phyloP scores from a whole-genome alignment of 2,888 invertebrate genomes.

The Heteromyza rotundicornis region DNA sequence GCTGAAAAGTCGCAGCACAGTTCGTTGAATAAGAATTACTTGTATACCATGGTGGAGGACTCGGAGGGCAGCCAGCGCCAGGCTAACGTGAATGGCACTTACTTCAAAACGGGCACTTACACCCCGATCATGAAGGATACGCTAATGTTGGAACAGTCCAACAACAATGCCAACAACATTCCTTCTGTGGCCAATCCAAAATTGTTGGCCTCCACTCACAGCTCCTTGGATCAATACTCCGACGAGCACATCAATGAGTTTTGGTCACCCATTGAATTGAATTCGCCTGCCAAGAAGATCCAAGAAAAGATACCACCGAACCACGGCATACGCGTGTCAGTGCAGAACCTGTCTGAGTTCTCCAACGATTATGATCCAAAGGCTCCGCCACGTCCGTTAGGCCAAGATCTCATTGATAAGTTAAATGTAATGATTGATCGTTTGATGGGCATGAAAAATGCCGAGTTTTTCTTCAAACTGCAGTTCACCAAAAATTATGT shows the following conservation, averaged over 20 bases:
- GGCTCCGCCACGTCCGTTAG: slow-evolving; percentile 36
- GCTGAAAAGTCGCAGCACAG: slow-evolving; percentile 33
- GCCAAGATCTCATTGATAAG: slow-evolving; percentile 45
- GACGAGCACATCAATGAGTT: slow-evolving; percentile 33
- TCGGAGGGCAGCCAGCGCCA: slow-evolving; percentile 58
- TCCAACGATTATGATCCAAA: slow-evolving; percentile 41
- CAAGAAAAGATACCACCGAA: slow-evolving; percentile 33
- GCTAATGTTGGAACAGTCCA: slow-evolving; percentile 13
- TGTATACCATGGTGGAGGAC: slow-evolving; percentile 58
- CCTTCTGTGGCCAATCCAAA: slow-evolving; percentile 9
- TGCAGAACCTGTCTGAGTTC: slow-evolving; percentile 41
- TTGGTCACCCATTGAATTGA: slow-evolving; percentile 24
- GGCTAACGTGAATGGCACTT: slow-evolving; percentile 55
- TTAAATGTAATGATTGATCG: slow-evolving; percentile 49
- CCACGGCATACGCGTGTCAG: slow-evolving; percentile 44
- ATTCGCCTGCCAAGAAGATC: slow-evolving; percentile 27
- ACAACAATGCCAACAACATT: background rate
- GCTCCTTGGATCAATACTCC: slow-evolving; percentile 30
- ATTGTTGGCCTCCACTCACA: slow-evolving; percentile 12
- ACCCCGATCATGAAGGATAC: slow-evolving; percentile 54
- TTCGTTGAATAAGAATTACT: slow-evolving; percentile 47
- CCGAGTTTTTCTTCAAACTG: slow-evolving; percentile 55
- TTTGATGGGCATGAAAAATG: slow-evolving; percentile 49
- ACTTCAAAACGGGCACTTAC: slow-evolving; percentile 60
- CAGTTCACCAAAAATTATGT: slow-evolving; percentile 61